These are phyloP conservation scores for Galemys pyrenaicus DNA, from an alignment of 2,113 vertebrate genomes.

Conservation along the genomic window DNA sequence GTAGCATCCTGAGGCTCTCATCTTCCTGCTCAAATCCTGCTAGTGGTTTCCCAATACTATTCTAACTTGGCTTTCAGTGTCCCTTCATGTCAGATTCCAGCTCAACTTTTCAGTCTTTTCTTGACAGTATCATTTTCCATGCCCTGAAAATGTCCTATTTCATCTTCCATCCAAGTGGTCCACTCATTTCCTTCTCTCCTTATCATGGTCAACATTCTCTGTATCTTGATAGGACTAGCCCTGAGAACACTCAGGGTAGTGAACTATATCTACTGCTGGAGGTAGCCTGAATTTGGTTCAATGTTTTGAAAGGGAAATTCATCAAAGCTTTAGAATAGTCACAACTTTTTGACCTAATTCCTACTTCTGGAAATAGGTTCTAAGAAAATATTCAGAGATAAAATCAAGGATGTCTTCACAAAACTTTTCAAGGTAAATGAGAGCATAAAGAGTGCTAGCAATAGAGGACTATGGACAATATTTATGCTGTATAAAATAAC, in stretches of 20 bases:
- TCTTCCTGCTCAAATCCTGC: neutral
- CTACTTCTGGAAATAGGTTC: neutral
- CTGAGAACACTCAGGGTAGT: neutral
- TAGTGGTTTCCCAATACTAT: neutral
- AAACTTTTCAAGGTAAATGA: neutral
- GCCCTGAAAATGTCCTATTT: neutral
- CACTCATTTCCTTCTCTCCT: neutral
- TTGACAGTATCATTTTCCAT: neutral
- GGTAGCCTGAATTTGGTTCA: neutral
- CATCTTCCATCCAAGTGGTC: neutral
- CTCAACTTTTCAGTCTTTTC: neutral
- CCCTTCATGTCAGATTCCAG: neutral
- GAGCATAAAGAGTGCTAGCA: neutral
- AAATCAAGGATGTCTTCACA: neutral
- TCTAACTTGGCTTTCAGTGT: neutral
- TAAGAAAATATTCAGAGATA: neutral
- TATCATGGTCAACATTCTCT: neutral
- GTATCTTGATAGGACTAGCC: neutral
- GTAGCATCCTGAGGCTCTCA: neutral
- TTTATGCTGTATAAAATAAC: neutral
- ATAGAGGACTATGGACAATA: neutral
- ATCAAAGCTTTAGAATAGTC: slow-evolving; percentile 35
- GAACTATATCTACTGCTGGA: neutral
- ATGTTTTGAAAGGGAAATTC: neutral
- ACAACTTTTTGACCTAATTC: slow-evolving; percentile 35